Conservation (phyloP, 1,140 invertebrate species). For the Artemia franciscana region DNA sequence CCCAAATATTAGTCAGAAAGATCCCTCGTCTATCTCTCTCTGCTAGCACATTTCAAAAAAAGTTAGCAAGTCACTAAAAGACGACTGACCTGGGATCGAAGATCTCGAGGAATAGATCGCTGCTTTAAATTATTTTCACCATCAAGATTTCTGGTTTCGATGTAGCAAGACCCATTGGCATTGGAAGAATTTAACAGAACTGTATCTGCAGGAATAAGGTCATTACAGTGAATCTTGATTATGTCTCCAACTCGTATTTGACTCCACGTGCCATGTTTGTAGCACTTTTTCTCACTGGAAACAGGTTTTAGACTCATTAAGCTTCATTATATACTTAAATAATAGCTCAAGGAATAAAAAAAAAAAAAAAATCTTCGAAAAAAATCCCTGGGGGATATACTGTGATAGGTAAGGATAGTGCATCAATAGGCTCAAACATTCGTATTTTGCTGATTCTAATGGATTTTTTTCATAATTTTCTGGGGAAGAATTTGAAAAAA, state of each 20-base stretch:
- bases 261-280: constrained; percentile 67
- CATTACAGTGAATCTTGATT: constrained; percentile 85
- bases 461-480: too few species aligned
- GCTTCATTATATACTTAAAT: background rate
- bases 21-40: too few species aligned
- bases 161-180: constrained; percentile 79
- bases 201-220: constrained; percentile 86
- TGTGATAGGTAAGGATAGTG: too few species aligned
- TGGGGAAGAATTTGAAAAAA: too few species aligned
- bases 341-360: background rate
- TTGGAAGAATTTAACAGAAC: constrained; percentile 71
- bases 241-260: constrained; percentile 79
- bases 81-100: constrained; percentile 30
- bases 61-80: too few species aligned
- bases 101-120: constrained; percentile 52
- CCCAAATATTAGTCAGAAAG: too few species aligned
- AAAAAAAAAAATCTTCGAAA: background rate
- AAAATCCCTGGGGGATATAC: too few species aligned
- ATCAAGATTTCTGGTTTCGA: constrained; percentile 92
- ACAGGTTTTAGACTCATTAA: constrained; percentile 4
- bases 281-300: constrained; percentile 51
- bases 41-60: too few species aligned
- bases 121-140: constrained; percentile 99
- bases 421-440: too few species aligned
- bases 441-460: too few species aligned